A percentile compares a stretch with the other conserved stretches of the same genome.
Evolutionary conservation across 1,140 invertebrate genomes (phyloP).

Genomic region (Dysdera silvatica): DNA sequence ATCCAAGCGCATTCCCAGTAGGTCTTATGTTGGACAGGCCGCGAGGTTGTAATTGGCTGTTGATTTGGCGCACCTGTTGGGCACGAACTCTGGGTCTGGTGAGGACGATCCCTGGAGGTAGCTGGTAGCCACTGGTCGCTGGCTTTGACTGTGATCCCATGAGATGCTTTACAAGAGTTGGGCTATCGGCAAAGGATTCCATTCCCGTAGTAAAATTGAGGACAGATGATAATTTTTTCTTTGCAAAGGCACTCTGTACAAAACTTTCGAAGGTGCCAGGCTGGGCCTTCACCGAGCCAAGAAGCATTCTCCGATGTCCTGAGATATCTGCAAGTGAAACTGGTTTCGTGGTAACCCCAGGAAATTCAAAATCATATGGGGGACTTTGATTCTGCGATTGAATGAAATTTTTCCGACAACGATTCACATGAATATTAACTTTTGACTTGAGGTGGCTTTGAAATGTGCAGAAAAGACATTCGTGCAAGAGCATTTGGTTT

Average conservation of each 20-base stretch:
- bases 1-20: background rate
- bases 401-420: constrained; percentile 84
- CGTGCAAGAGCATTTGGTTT: constrained; percentile 69
- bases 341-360: constrained; percentile 71
- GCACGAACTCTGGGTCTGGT: constrained; percentile 14
- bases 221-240: constrained; percentile 19
- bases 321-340: constrained; percentile 36
- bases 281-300: constrained; percentile 6
- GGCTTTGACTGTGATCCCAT: constrained; percentile 4
- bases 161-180: constrained; percentile 13
- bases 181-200: constrained; percentile 5
- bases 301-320: constrained; percentile 14
- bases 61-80: background rate
- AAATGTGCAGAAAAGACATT: constrained; percentile 88
- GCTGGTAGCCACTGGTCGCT: constrained; percentile 8
- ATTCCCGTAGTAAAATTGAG: constrained; percentile 4
- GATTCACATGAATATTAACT: constrained; percentile 72
- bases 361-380: constrained; percentile 72
- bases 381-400: constrained; percentile 76
- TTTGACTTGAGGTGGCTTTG: constrained; percentile 90
- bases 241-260: constrained; percentile 17
- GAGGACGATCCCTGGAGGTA: constrained; percentile 24
- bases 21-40: background rate
- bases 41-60: constrained; percentile 1
- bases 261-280: background rate